These are phyloP conservation scores for Malthinus seriepunctatus DNA, from an alignment of 2,888 invertebrate genomes.

Conservation along the genomic window DNA sequence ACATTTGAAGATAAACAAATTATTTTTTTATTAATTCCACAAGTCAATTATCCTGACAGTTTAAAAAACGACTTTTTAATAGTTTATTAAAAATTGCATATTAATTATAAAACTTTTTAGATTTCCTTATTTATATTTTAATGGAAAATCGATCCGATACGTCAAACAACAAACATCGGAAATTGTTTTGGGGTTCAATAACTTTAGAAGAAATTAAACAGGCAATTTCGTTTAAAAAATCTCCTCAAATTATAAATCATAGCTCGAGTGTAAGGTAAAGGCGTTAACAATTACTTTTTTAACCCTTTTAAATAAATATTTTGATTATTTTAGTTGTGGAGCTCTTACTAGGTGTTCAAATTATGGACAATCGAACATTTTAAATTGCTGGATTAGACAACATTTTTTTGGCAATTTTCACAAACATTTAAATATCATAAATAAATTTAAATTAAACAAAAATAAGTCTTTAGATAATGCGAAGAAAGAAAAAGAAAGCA, in stretches of 20 bases:
- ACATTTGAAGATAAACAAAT: no score
- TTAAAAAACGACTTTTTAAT: no score
- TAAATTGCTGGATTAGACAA: neutral
- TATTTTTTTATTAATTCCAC: no score
- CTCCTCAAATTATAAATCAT: neutral
- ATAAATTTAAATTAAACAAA: no score
- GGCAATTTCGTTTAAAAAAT: neutral
- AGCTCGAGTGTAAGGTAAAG: neutral
- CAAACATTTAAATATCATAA: no score
- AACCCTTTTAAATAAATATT: no score
- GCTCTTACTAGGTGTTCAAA: neutral
- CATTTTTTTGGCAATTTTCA: neutral
- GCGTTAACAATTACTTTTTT: neutral
- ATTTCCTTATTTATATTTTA: no score
- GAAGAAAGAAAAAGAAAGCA: no score
- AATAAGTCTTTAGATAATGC: no score
- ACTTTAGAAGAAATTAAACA: constrained; percentile 1
- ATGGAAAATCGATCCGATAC: neutral
- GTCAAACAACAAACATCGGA: neutral
- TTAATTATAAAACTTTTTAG: no score
- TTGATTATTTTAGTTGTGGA: neutral
- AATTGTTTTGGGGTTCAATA: neutral
- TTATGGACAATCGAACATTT: neutral
- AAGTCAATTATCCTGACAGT: no score
- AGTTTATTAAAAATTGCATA: no score